Base-by-base conservation (phyloP, 2,888 invertebrate genomes). In the Eupithecia inturbata region DNA sequence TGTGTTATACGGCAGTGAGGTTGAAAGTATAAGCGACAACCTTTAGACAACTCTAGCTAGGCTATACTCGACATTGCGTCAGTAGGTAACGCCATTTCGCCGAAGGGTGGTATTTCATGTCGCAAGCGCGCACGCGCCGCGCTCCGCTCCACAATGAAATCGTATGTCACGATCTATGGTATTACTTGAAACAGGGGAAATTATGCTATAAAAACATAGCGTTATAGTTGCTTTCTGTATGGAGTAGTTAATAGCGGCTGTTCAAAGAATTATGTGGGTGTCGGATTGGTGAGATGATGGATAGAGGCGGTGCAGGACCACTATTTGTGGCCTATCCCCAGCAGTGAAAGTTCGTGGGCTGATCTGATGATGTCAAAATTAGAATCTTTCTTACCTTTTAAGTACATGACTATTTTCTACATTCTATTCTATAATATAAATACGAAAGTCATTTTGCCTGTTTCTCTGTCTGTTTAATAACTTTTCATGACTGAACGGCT, bases 161-260 rank as follows among this genome's bases (percentile, higher is more conserved):
- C 84, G 75, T 78, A 85, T 85, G 82, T 87, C 87, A 87, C 87
- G 86, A 86, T 83, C 82, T 82, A 74, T 57, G 63, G 67, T 64
- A 62, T 74, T 73, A 73, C 67, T 28, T 62, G 49, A 5, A 49
- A 41, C 73, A 77, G 68, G 16, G 36, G n/a, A 75, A 76, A 72
- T 33, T 76, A n/a, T 12, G 49, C 67, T 74, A 73, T 77, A 73
- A 26, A 7, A 14, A 3, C 0, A 14, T 28, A 0, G 28, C 1
- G 2, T 71, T 69, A 57, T 16, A 73, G 64, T 14, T 1, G 33
- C 19, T 63, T 67, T 72, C n/a, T 14, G 26, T n/a, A 26, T 7
- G 3, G 22, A 12, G 22, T 12, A 9, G 31, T 6, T 7, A 19
- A n/a, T 22, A 36, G 64, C 4, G 36, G n/a, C 31, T 31, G 1